These are phyloP conservation scores for Microtus ochrogaster DNA, from an alignment of 2,113 vertebrate species.

Conservation along the genomic window DNA sequence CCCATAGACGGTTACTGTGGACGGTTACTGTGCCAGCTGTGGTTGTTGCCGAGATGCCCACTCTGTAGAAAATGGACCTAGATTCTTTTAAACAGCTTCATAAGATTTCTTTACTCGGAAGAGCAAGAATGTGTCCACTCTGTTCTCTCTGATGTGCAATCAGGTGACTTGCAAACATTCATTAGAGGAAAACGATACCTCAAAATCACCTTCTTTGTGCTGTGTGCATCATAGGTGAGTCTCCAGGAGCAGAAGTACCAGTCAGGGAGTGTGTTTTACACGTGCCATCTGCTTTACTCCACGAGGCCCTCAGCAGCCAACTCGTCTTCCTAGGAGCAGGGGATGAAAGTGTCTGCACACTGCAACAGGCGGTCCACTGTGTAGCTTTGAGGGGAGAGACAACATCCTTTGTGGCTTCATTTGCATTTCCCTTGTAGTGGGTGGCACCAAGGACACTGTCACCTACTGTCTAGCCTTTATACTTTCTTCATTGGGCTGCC, in stretches of 20 bases:
- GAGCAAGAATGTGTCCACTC: background rate
- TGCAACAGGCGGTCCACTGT: background rate
- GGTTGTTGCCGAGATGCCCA: background rate
- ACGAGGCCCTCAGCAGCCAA: background rate
- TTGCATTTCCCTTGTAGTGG: background rate
- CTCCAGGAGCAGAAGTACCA: background rate
- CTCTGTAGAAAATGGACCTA: background rate
- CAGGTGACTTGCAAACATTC: background rate
- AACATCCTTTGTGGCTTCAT: background rate
- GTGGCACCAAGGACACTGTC: background rate
- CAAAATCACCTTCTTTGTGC: background rate
- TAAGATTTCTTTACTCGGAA: background rate
- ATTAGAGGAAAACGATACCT: background rate
- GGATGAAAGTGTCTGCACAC: background rate
- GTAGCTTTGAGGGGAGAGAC: background rate
- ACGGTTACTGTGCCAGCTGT: background rate
- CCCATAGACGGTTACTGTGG: background rate
- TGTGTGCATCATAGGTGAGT: background rate
- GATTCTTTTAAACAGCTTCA: background rate
- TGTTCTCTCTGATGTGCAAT: background rate
- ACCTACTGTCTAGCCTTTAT: background rate
- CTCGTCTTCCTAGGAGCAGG: background rate
- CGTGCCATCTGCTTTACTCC: background rate
- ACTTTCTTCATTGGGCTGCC: background rate
- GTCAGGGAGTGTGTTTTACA: background rate